Percentiles rank a stretch among this genome's conserved stretches.
phyloP scores from a whole-genome alignment of 2,113 vertebrate genomes.

The Ciconia boyciana region DNA sequence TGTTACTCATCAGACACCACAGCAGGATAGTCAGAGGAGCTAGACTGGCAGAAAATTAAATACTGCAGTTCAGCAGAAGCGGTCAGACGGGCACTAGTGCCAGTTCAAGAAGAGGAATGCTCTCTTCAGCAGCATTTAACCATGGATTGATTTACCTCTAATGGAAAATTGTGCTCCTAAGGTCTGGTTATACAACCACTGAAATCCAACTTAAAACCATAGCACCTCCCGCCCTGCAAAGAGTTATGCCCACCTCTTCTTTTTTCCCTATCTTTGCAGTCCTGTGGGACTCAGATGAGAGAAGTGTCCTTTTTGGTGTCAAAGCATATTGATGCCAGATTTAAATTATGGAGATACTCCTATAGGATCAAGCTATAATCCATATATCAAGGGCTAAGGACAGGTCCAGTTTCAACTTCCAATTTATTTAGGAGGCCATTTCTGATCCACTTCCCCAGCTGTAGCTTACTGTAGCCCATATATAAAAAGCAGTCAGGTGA shows the following conservation, averaged over 20 bases:
- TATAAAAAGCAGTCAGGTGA: background rate
- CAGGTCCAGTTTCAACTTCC: background rate
- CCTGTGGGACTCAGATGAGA: background rate
- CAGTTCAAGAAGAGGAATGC: background rate
- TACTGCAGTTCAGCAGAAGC: background rate
- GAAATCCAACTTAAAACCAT: background rate
- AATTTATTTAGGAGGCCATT: background rate
- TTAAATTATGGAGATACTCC: background rate
- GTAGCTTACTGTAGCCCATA: background rate
- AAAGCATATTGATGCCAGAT: background rate
- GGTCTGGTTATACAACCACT: background rate
- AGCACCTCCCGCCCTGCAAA: background rate
- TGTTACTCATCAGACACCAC: background rate
- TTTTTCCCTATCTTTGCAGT: background rate
- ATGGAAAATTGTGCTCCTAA: background rate
- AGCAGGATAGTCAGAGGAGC: background rate
- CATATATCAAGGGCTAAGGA: background rate
- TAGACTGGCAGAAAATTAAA: background rate
- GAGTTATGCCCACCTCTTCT: background rate
- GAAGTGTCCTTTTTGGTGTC: background rate
- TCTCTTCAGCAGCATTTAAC: background rate
- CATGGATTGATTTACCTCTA: background rate
- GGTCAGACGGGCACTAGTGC: background rate
- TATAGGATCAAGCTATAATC: background rate
- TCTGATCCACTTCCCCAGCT: background rate